These are phyloP conservation scores for Aleiodes sp. DNA, from an alignment of 1,140 invertebrate species.

Conservation along the genomic window DNA sequence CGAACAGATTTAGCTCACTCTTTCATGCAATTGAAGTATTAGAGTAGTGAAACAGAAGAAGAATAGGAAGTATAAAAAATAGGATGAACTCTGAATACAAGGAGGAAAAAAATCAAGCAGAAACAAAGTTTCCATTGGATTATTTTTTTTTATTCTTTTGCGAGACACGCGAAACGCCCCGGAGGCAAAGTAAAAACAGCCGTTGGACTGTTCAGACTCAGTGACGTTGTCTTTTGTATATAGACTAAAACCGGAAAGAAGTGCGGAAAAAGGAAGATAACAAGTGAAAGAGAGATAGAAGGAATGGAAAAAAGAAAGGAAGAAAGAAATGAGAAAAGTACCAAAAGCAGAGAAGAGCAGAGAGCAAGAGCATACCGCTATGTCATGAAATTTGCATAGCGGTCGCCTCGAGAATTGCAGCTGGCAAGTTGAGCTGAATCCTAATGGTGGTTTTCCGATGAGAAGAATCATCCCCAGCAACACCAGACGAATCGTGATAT, in stretches of 20 bases:
- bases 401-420: conserved; percentile 48
- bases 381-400: conserved; percentile 57
- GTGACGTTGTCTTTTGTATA: conserved; percentile 31
- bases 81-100: not conserved
- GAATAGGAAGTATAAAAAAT: not conserved
- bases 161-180: conserved; percentile 19
- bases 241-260: conserved; percentile 30
- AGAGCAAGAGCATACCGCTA: conserved; percentile 18
- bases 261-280: not conserved
- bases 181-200: conserved; percentile 27
- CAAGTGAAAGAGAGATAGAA: conserved; percentile 17
- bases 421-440: conserved; percentile 47
- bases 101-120: not conserved
- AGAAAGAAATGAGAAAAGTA: conserved; percentile 21
- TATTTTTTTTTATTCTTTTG: conserved; percentile 18
- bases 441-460: conserved; percentile 45
- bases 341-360: not conserved
- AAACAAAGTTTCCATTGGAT: not conserved
- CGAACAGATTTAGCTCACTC: not conserved
- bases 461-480: conserved; percentile 38
- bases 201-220: conserved; percentile 24
- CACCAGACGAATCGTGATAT: conserved; percentile 29
- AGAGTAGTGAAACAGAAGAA: conserved; percentile 10
- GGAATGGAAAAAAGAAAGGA: conserved; percentile 9
- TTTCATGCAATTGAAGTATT: conserved; percentile 9